These are phyloP conservation scores for Osmerus mordax DNA, from an alignment of 2,113 vertebrate genomes.

Conservation along the genomic window DNA sequence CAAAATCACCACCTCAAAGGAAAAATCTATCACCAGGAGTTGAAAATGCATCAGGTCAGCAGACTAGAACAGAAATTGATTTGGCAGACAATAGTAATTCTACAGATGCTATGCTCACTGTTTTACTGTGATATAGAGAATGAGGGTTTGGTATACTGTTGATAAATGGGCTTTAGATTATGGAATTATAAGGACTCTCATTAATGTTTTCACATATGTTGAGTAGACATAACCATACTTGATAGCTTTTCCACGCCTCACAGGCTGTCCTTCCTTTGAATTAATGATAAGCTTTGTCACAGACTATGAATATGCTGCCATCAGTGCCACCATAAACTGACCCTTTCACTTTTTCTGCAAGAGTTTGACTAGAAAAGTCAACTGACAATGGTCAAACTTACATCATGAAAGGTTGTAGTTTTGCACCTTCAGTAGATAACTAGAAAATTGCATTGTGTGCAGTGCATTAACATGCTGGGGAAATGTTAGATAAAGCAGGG, in stretches of 20 bases:
- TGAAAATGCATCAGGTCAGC: constrained; percentile 28
- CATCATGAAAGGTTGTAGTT: no score
- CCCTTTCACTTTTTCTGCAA: not conserved
- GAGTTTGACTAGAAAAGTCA: not conserved
- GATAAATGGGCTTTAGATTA: not conserved
- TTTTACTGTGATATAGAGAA: no score
- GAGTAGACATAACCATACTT: not conserved
- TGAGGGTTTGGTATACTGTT: not conserved
- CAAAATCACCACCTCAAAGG: constrained; percentile 21
- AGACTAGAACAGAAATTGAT: constrained; percentile 47
- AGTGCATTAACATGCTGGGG: constrained; percentile 12
- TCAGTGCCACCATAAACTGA: not conserved
- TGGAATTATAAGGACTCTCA: not conserved
- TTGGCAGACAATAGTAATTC: constrained; percentile 26
- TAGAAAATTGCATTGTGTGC: not conserved
- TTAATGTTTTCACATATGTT: not conserved
- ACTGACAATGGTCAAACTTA: no score
- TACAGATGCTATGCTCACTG: constrained; percentile 10
- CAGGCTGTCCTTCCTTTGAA: not conserved
- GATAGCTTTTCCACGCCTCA: not conserved
- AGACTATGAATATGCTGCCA: not conserved
- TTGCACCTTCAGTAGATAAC: no score
- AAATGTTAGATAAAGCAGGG: not conserved
- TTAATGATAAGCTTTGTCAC: not conserved
- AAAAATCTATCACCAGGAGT: constrained; percentile 42